Conservation (phyloP, 2,888 invertebrate genomes). For the Steinernema hermaphroditum region DNA sequence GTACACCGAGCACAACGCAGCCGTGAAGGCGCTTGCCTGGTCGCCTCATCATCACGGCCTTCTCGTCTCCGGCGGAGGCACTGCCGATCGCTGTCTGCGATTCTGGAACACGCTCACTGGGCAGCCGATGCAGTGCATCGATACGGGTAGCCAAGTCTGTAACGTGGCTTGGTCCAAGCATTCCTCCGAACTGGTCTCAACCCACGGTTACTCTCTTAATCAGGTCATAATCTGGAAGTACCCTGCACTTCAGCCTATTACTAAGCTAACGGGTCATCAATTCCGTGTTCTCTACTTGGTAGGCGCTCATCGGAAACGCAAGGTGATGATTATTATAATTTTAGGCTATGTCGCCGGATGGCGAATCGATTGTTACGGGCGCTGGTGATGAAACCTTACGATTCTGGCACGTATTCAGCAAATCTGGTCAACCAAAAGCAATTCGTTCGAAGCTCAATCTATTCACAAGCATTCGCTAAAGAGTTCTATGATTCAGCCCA, state of each 20-base stretch:
- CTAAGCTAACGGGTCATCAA: conserved; percentile 93
- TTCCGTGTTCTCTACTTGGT: conserved; percentile 87
- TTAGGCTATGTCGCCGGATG: conserved; percentile 89
- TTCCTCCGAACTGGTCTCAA: conserved; percentile 91
- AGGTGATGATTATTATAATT: conserved; percentile 22
- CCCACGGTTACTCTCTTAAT: conserved; percentile 97
- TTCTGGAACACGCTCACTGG: conserved; percentile 98
- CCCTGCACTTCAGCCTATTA: conserved; percentile 92
- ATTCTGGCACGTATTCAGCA: conserved; percentile 73
- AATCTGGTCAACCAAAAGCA: conserved; percentile 44
- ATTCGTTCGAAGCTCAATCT: conserved; percentile 47
- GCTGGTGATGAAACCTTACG: conserved; percentile 96
- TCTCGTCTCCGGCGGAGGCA: conserved; percentile 96
- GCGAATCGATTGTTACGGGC: conserved; percentile 96
- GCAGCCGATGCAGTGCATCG: conserved; percentile 96
- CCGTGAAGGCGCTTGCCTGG: conserved; percentile 96
- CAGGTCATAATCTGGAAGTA: conserved; percentile 99
- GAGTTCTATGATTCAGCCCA: background rate
- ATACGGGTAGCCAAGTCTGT: conserved; percentile 95
- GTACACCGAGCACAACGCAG: conserved; percentile 93
- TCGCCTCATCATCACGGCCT: conserved; percentile 97
- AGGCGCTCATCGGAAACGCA: background rate
- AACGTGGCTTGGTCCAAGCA: conserved; percentile 99
- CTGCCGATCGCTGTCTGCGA: conserved; percentile 84
- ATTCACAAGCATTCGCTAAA: conserved; percentile 38